phyloP scores from a whole-genome alignment of 2,113 vertebrate genomes.

The Labeo catla region DNA sequence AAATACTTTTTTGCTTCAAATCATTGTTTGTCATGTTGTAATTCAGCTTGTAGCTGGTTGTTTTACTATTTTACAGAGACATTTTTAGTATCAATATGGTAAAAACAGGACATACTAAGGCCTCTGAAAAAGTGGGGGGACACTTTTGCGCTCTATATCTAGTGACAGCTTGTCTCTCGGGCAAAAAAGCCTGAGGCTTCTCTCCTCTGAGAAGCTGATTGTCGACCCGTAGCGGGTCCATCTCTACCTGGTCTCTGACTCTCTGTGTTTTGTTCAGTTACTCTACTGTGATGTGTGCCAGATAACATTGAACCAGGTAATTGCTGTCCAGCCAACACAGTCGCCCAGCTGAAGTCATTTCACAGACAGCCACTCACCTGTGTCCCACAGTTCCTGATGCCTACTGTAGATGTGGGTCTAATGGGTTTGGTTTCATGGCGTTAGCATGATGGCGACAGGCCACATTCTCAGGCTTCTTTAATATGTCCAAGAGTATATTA shows the following conservation, averaged over 20 bases:
- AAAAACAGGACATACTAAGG: background rate
- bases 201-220: background rate
- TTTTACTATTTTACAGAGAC: background rate
- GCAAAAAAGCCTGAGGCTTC: background rate
- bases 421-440: conserved; percentile 11
- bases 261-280: conserved; percentile 20
- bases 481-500: background rate
- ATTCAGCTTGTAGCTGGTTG: background rate
- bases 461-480: background rate
- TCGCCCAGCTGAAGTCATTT: conserved; percentile 27
- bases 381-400: background rate
- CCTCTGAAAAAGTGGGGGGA: background rate
- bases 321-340: conserved; percentile 33
- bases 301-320: conserved; percentile 47
- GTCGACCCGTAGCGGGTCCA: background rate
- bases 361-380: background rate
- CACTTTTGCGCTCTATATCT: background rate
- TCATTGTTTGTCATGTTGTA: background rate
- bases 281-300: conserved; percentile 32
- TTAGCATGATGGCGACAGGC: background rate
- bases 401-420: background rate
- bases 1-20: background rate
- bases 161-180: background rate
- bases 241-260: background rate
- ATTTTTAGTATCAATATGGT: background rate